Conservation (phyloP, 2,113 vertebrate genomes). For the Podiceps cristatus region DNA sequence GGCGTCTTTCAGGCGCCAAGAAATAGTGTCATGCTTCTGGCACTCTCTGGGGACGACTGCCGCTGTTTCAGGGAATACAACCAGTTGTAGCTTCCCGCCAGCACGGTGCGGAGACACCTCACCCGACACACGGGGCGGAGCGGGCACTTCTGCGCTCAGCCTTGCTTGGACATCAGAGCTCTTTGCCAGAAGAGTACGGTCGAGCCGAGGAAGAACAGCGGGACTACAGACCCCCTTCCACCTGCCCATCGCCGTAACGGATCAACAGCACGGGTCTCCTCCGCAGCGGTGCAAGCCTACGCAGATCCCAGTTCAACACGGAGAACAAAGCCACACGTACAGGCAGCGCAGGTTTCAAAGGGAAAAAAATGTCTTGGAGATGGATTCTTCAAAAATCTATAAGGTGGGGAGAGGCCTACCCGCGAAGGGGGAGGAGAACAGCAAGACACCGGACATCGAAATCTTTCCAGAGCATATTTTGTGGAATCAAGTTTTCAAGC, state of each 20-base stretch:
- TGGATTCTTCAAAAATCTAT: background rate
- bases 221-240: too few species aligned
- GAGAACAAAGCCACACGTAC: background rate
- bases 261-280: too few species aligned
- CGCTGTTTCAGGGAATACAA: rapidly evolving
- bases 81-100: too few species aligned
- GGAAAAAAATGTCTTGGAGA: too few species aligned
- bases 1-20: background rate
- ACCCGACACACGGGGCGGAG: background rate
- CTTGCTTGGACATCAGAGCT: background rate
- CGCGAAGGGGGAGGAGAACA: too few species aligned
- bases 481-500: background rate
- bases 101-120: background rate
- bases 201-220: background rate
- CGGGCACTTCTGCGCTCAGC: background rate
- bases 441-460: background rate
- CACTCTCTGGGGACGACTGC: background rate
- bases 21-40: background rate
- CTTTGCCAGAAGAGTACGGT: background rate
- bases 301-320: background rate
- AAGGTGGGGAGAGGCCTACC: background rate
- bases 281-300: background rate
- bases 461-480: rapidly evolving
- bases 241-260: background rate
- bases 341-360: background rate